Evolutionary conservation across 2,113 vertebrate species (phyloP).

Genomic region (Tinamus guttatus): DNA sequence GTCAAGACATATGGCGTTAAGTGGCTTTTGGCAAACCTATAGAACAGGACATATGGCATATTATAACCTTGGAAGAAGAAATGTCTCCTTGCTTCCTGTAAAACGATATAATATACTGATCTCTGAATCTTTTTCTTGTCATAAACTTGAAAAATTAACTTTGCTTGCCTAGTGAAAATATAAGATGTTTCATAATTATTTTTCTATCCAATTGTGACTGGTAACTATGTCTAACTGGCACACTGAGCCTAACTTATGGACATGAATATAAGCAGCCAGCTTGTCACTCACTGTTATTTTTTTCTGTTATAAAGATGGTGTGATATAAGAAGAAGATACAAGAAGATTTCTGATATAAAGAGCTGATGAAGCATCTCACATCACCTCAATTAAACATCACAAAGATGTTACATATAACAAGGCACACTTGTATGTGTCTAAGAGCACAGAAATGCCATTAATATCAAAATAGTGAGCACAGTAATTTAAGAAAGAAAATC

Average conservation of each 20-base stretch:
- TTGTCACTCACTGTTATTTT: neutral
- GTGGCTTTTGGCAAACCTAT: slow-evolving; percentile 54
- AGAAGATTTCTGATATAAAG: no score
- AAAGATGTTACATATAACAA: neutral
- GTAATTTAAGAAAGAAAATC: neutral
- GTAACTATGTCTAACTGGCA: neutral
- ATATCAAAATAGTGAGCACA: neutral
- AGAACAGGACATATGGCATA: slow-evolving; percentile 44
- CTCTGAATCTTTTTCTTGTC: neutral
- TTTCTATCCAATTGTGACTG: neutral
- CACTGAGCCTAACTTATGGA: neutral
- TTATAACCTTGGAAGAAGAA: slow-evolving; percentile 54
- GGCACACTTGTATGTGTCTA: neutral
- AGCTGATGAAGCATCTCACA: neutral
- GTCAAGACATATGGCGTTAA: slow-evolving; percentile 53
- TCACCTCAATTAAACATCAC: neutral
- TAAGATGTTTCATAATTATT: neutral
- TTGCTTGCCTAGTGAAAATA: neutral
- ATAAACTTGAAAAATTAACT: neutral
- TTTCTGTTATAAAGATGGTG: neutral
- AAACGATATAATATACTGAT: neutral
- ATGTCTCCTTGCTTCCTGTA: neutral
- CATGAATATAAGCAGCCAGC: neutral
- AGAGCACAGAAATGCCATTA: neutral
- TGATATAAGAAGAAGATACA: no score